A percentile compares a stretch with the other conserved stretches of the same genome.
These are phyloP conservation scores for Pheosia tremula DNA, from an alignment of 2,888 invertebrate genomes.

Conservation along the genomic window DNA sequence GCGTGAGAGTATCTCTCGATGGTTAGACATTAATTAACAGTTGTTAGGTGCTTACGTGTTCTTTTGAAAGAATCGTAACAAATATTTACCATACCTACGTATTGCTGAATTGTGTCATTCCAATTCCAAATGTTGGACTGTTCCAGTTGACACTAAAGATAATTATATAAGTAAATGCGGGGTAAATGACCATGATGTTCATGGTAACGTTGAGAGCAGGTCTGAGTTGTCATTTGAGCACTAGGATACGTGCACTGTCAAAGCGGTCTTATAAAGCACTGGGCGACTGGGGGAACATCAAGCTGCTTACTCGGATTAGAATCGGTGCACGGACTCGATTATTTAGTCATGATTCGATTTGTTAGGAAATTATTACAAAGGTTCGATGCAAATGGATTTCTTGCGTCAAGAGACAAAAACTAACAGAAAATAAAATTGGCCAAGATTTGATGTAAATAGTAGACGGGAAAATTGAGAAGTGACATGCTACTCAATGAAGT, in stretches of 20 bases:
- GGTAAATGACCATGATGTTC: slow-evolving; percentile 8
- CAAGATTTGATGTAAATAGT: neutral
- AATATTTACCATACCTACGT: slow-evolving; percentile 1
- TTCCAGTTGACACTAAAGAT: too few species aligned
- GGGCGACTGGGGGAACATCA: slow-evolving; percentile 31
- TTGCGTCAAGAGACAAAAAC: neutral
- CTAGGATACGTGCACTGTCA: slow-evolving; percentile 42
- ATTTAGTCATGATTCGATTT: slow-evolving; percentile 25
- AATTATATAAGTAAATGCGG: too few species aligned
- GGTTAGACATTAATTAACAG: slow-evolving; percentile 43
- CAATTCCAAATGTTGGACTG: neutral
- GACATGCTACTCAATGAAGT: neutral
- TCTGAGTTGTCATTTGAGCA: slow-evolving; percentile 17
- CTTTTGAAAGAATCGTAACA: slow-evolving; percentile 12
- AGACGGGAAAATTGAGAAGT: neutral
- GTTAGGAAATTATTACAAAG: slow-evolving; percentile 25
- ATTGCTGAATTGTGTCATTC: neutral
- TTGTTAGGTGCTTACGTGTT: slow-evolving; percentile 24
- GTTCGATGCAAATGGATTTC: slow-evolving; percentile 5
- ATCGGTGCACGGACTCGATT: slow-evolving; percentile 25
- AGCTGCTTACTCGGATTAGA: slow-evolving; percentile 14
- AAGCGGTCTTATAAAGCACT: slow-evolving; percentile 39
- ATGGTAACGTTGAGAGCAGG: neutral
- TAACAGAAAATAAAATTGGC: slow-evolving; percentile 2
- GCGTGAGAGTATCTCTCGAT: slow-evolving; percentile 56